Evolutionary conservation across 1,140 invertebrate genomes (phyloP), one percentile per base, ranked within the genome.

Genomic region (Caenorhabditis briggsae): DNA sequence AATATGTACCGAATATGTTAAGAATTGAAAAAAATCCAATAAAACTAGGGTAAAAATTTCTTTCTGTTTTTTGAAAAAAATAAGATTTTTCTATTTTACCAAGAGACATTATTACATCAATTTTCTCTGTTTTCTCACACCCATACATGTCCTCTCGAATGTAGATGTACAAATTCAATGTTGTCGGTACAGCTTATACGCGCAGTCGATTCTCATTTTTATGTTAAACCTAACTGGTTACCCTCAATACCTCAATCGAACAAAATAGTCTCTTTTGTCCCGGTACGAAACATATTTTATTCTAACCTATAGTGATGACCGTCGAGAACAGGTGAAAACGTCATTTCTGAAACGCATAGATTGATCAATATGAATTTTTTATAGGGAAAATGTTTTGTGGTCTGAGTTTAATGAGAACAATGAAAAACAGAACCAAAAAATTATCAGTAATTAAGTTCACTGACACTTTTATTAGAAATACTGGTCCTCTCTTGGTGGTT

Each of bases 141-240:
- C 23, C 11, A 50, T 50, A 7, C 70, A n/a, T 50, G n/a, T n/a
- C 20, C 33, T 78, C n/a, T 18, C 70, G 12, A 18, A 23, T 78
- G n/a, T 20, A n/a, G 46, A 50, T 78, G 70, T 78, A 78, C 70
- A n/a, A 78, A 78, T 78, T 78, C 50, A 53, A 78, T 78, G 70
- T 78, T 78, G 70, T 53, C 70, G 70, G 70, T 78, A 78, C 70
- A 78, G 70, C 70, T 78, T 78, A 78, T 78, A 78, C 70, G 70
- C 70, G 70, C 70, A 78, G 46, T 33, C 70, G n/a, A 78, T 78
- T 78, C 46, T 78, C 70, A 78, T 78, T 78, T 78, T 78, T 48
- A 78, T 78, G 70, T 78, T 78, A 50, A 78, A 78, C 70, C 50
- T 78, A 78, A 78, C 70, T 78, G 46, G 70, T 78, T 78, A 46